Percentiles rank a stretch among this genome's conserved stretches.
Evolutionary conservation across 2,888 invertebrate species (phyloP).

Genomic region (Lepetodrilus schrolli): DNA sequence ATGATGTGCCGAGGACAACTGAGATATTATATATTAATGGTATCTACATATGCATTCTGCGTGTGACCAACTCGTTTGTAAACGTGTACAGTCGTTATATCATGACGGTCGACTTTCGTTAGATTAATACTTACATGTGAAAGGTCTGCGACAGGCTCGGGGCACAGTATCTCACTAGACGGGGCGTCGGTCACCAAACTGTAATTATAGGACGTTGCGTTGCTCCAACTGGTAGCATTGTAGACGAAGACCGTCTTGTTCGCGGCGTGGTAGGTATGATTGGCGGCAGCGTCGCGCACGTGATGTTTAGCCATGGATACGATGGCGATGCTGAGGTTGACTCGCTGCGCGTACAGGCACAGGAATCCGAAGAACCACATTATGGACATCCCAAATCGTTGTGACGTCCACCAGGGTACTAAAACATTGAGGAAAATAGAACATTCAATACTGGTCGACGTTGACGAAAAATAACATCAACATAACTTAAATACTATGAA

Average conservation of each 20-base stretch:
- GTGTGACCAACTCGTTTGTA: too few relatives aligned
- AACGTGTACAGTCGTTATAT: too few relatives aligned
- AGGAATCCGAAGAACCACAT: conserved; percentile 77
- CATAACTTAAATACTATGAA: too few relatives aligned
- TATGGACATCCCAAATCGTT: conserved; percentile 64
- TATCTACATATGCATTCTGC: too few relatives aligned
- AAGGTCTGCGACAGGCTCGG: too few relatives aligned
- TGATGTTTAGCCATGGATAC: conserved; percentile 77
- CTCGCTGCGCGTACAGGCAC: conserved; percentile 81
- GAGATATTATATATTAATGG: not conserved
- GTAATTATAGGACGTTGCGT: not conserved
- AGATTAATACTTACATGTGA: too few relatives aligned
- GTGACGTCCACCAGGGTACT: conserved; percentile 71
- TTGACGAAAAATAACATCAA: too few relatives aligned
- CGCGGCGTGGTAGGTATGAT: not conserved
- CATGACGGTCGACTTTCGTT: too few relatives aligned
- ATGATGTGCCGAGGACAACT: not conserved
- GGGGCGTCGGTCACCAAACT: too few relatives aligned
- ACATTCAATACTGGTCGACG: too few relatives aligned
- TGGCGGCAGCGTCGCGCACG: not conserved
- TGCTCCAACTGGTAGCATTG: not conserved
- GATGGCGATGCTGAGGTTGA: conserved; percentile 78
- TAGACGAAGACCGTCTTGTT: not conserved
- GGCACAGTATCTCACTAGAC: too few relatives aligned
- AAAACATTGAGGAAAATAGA: too few relatives aligned